Evolutionary conservation across 2,113 vertebrate genomes (phyloP).

Genomic region (Atrichornis clamosus): DNA sequence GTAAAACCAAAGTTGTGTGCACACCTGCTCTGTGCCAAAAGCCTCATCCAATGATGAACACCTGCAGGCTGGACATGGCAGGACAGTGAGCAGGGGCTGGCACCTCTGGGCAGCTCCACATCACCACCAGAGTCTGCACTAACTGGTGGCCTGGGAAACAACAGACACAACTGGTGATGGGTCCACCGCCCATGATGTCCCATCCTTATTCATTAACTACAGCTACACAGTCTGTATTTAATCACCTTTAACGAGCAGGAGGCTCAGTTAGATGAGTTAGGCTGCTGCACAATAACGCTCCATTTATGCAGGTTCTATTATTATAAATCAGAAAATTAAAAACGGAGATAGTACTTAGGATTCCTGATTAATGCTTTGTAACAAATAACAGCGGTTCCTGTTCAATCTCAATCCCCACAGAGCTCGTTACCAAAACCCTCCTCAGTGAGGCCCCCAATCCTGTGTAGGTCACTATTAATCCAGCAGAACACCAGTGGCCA

Average conservation of each 20-base stretch:
- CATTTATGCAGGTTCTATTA: neutral
- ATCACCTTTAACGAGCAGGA: conserved; percentile 32
- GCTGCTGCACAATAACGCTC: neutral
- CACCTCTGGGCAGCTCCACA: neutral
- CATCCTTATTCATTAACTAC: conserved; percentile 18
- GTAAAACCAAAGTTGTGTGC: neutral
- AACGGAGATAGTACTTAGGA: neutral
- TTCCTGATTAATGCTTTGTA: neutral
- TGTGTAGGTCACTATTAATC: rapidly evolving
- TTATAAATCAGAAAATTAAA: conserved; percentile 23
- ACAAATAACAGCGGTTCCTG: neutral
- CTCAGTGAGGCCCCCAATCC: neutral
- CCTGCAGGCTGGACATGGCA: neutral
- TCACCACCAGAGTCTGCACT: neutral
- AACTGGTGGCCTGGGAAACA: neutral
- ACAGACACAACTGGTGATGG: neutral
- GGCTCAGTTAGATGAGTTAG: conserved; percentile 30
- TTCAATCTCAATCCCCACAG: rapidly evolving
- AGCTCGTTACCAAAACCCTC: neutral
- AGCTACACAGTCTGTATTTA: neutral
- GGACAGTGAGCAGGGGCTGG: rapidly evolving
- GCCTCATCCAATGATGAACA: rapidly evolving
- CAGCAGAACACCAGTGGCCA: neutral
- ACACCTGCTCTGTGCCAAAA: neutral
- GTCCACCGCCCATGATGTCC: neutral